phyloP scores from a whole-genome alignment of 2,113 vertebrate species.

The Poicephalus meyeri region DNA sequence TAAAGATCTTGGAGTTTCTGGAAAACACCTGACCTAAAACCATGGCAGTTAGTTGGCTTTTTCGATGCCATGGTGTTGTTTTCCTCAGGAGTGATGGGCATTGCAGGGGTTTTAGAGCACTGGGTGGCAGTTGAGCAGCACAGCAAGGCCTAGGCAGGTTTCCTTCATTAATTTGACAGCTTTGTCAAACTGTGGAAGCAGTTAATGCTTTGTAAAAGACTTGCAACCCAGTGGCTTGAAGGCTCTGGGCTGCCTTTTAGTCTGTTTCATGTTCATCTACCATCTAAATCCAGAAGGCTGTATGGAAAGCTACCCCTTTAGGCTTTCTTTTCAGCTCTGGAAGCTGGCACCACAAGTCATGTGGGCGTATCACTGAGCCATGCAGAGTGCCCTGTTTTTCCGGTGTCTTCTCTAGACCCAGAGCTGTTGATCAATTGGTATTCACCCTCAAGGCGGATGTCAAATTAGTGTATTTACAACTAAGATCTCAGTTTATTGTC shows the following conservation, averaged over 20 bases:
- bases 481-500: neutral
- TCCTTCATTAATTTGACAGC: neutral
- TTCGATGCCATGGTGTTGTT: neutral
- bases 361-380: neutral
- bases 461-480: neutral
- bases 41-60: neutral
- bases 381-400: neutral
- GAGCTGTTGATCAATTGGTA: neutral
- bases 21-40: neutral
- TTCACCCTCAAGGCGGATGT: neutral
- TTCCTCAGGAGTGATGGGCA: neutral
- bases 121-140: neutral
- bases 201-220: neutral
- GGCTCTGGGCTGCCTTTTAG: neutral
- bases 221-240: neutral
- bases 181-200: neutral
- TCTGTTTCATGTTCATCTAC: fast-evolving
- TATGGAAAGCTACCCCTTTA: neutral
- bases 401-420: neutral
- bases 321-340: neutral
- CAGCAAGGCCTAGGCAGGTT: neutral
- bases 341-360: neutral
- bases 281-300: neutral
- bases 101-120: neutral
- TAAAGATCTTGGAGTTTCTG: neutral